A percentile compares a stretch with the other conserved stretches of the same genome.
Conservation (phyloP, 2,797 vertebrate species). For the Columba guinea region DNA sequence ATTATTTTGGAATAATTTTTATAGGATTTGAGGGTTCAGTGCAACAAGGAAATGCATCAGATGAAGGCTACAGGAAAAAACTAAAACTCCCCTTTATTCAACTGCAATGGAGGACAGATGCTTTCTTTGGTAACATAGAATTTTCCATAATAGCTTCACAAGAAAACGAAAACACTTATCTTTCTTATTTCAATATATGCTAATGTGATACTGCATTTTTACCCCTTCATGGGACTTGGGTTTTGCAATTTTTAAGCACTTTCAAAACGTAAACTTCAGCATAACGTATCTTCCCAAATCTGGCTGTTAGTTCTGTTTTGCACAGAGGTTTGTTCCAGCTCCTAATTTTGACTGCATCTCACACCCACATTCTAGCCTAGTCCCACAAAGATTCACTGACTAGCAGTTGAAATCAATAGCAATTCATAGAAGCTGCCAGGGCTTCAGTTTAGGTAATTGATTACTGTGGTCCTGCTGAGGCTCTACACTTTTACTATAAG, state of each 20-base stretch:
- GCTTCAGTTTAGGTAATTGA: slow-evolving; percentile 54
- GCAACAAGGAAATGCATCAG: background rate
- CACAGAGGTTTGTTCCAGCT: slow-evolving; percentile 6
- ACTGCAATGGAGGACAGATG: background rate
- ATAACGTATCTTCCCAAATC: background rate
- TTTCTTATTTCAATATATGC: slow-evolving; percentile 21
- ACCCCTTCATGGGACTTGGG: background rate
- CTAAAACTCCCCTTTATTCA: background rate
- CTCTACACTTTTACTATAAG: slow-evolving; percentile 18
- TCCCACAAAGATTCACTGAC: slow-evolving; percentile 7
- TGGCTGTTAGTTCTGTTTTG: background rate
- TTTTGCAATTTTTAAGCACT: slow-evolving; percentile 18
- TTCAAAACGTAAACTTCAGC: slow-evolving; percentile 18
- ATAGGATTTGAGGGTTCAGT: background rate
- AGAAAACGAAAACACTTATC: background rate
- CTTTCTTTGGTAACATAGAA: slow-evolving; percentile 3
- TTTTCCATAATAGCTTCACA: background rate
- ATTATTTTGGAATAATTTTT: background rate
- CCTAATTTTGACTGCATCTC: slow-evolving; percentile 52
- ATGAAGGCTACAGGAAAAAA: background rate
- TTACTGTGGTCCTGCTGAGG: slow-evolving; percentile 39
- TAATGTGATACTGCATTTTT: slow-evolving; percentile 38
- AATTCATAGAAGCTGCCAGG: slow-evolving; percentile 55
- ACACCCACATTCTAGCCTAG: slow-evolving; percentile 19
- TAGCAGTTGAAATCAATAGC: slow-evolving; percentile 50